Base-by-base conservation (phyloP, 2,888 invertebrate genomes). In the Nomada flava region DNA sequence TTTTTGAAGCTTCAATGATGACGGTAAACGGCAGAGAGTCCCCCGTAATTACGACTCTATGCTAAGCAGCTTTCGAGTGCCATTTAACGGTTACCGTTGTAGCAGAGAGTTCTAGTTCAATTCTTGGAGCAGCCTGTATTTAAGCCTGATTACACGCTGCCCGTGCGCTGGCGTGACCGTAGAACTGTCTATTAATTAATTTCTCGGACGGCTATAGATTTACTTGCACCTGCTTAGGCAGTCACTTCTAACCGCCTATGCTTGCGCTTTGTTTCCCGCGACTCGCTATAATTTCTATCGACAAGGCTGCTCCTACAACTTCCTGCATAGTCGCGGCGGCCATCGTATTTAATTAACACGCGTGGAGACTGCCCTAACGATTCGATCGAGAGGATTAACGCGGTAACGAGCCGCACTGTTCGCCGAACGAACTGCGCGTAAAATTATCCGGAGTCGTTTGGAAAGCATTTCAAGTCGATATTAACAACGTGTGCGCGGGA, bases 11-110 rank as follows among this genome's bases (percentile, higher is more conserved):
- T 47, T 2, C 59, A 60, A 15, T 18, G 36, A 10, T 18, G 52
- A 62, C 53, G 29, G 47, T 29, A 55, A 36, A 57, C 47, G 29
- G 29, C 60, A 62, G 74, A 23, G 74, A 55, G 74, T 36, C 36
- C 55, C 13, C 29, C 11, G n/a, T 47, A 55, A 76, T 75, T 55
- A 50, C 47, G 23, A 23, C 10, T 57, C 36, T 36, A 36, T 36
- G 36, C 36, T 36, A 36, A 36, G 36, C 36, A 36, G 36, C 15
- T 47, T 47, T 15, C 15, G 47, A 47, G 13, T 15, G 15, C 47
- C 47, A 15, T 47, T 47, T 47, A 47, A 47, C 68, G 18, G 42
- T 68, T 55, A 36, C 10, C 36, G 36, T 36, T 52, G 20, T 53
- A 7, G 23, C 42, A 3, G 15, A 11, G 10, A n/a, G 50, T 11